Base-by-base conservation (phyloP, 2,113 vertebrate genomes). In the Tricholaema leucomelas region DNA sequence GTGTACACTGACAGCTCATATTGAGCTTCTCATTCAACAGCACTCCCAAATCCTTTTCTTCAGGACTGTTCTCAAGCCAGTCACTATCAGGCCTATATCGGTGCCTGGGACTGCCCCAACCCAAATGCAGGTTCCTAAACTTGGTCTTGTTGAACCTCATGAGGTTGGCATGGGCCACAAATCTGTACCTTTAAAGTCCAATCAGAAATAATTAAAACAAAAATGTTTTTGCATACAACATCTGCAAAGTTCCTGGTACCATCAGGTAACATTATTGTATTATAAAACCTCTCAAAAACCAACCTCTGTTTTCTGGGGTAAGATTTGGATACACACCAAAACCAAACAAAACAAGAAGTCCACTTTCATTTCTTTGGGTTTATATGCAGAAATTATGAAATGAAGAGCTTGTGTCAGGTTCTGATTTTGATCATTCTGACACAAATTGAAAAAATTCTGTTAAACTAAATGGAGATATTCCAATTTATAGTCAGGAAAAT, bases 361-460 rank as follows among this genome's bases (percentile, higher is more conserved):
- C 21, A 3, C 20, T 59, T 80, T 77, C 80, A 63, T 77, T 87
- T 76, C 52, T 59, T 70, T 65, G 28, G 2, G 23, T 91, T 73
- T 74, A 6, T 63, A 59, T 14, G 21, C 38, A 74, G 78, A 91
- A 85, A 91, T 87, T 80, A 80, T 31, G 28, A 93, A 86, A 89
- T 40, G 3, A 31, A 89, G 27, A 76, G 23, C 5, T 61, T 71
- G 19, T 69, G 33, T 73, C 59, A 91, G 40, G 71, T 82, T 81
- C 40, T 77, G 71, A 93, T 73, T 88, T 88, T 84, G 33, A 81
- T 96, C 81, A 93, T 70, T 90, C 35, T 79, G 86, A 93, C 87
- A 19, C 38, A 94, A 96, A 94, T 94, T 74, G 42, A 73, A 92
- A 91, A 95, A 94, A 93, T 86, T 87, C 60, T 91, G 83, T 88